Conservation (phyloP, 2,797 vertebrate species). For the Cichlasoma orientale region DNA sequence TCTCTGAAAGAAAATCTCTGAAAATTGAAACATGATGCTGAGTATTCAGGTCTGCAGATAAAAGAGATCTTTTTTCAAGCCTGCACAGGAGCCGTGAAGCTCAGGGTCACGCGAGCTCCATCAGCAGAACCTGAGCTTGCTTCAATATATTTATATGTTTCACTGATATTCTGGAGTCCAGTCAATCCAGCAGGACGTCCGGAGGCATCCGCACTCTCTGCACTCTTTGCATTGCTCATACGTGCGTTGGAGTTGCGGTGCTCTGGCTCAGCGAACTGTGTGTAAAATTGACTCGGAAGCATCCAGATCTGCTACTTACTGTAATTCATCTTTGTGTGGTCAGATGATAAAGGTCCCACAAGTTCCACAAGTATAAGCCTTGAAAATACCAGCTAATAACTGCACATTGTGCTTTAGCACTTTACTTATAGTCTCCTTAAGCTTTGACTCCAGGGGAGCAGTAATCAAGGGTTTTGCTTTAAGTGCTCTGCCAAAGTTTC, state of each 20-base stretch:
- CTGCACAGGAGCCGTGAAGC: constrained; percentile 27
- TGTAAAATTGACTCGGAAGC: constrained; percentile 61
- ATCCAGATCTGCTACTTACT: constrained; percentile 67
- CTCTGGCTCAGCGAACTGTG: constrained; percentile 51
- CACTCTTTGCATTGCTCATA: constrained; percentile 16
- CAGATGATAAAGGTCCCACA: constrained; percentile 39
- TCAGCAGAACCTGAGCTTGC: constrained; percentile 56
- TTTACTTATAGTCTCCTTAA: constrained; percentile 18
- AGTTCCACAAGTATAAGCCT: constrained; percentile 32
- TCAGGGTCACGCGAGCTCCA: not conserved
- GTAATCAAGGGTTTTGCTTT: constrained; percentile 20
- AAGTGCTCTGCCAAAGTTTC: constrained; percentile 44
- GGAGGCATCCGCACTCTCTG: constrained; percentile 18
- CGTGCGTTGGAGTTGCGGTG: constrained; percentile 15
- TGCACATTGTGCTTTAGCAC: constrained; percentile 23
- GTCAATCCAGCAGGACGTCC: constrained; percentile 3
- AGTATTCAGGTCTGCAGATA: constrained; percentile 47
- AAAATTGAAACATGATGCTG: constrained; percentile 28
- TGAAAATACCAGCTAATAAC: constrained; percentile 7
- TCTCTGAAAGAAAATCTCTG: constrained; percentile 44
- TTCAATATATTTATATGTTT: not conserved
- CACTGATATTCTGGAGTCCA: constrained; percentile 21
- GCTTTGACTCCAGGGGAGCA: constrained; percentile 30
- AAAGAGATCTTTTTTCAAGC: constrained; percentile 28
- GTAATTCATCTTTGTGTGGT: constrained; percentile 41